Percentiles rank a stretch among this genome's conserved stretches.
Evolutionary conservation across 2,113 vertebrate species (phyloP).

Genomic region (Dendrocopos noguchii): DNA sequence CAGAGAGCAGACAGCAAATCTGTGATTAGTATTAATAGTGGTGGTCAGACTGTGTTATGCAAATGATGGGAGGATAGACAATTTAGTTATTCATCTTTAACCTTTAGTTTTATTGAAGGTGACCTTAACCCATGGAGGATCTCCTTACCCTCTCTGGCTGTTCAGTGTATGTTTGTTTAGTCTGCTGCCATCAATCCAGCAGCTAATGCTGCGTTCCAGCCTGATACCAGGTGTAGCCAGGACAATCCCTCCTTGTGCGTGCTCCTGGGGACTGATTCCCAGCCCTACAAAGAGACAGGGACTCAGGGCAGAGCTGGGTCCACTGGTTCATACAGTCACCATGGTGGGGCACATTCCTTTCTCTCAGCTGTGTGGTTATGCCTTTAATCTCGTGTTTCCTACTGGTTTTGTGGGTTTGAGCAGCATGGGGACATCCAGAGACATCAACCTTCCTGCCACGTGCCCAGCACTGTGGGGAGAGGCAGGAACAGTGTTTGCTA

Average conservation of each 20-base stretch:
- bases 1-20: background rate
- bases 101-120: slow-evolving; percentile 3
- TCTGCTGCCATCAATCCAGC: background rate
- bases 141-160: background rate
- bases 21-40: background rate
- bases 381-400: accelerated
- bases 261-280: background rate
- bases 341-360: accelerated
- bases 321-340: accelerated
- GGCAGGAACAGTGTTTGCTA: background rate
- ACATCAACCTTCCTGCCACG: accelerated
- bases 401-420: background rate
- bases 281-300: background rate
- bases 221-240: accelerated
- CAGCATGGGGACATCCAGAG: background rate
- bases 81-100: slow-evolving; percentile 42
- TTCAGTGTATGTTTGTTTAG: accelerated
- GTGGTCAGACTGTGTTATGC: background rate
- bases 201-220: accelerated
- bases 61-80: background rate
- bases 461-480: background rate
- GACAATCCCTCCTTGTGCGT: accelerated
- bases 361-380: background rate
- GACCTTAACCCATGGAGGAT: background rate
- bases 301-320: background rate